phyloP scores from a whole-genome alignment of 2,113 vertebrate species.

The Brachionichthys hirsutus region DNA sequence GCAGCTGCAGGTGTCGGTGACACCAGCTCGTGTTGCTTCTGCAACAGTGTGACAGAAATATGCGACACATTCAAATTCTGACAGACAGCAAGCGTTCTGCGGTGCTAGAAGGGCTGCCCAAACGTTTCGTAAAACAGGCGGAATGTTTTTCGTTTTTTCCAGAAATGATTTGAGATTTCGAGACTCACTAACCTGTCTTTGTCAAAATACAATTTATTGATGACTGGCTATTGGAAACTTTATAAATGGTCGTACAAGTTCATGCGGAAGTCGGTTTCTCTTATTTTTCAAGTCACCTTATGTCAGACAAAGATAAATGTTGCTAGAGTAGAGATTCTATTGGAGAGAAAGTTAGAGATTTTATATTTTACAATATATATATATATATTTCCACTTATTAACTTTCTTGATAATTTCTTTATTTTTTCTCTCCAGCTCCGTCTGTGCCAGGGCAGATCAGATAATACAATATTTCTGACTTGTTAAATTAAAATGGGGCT shows the following conservation, averaged over 20 bases:
- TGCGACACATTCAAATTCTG: neutral
- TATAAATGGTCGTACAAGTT: neutral
- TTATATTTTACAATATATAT: too few species aligned
- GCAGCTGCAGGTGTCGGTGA: constrained; percentile 8
- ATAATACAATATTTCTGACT: constrained; percentile 5
- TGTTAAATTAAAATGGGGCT: constrained; percentile 8
- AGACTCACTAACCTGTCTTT: neutral
- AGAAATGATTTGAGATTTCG: too few species aligned
- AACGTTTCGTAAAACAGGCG: too few species aligned
- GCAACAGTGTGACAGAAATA: neutral
- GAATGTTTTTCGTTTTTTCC: too few species aligned
- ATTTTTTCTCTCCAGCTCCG: neutral
- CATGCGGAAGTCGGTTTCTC: neutral
- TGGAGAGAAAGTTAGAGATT: too few species aligned
- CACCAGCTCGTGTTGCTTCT: constrained; percentile 24
- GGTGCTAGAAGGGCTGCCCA: neutral
- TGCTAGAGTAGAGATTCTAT: too few species aligned
- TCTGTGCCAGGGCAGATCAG: neutral
- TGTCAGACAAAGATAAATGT: neutral
- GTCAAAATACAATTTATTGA: too few species aligned
- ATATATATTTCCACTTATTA: too few species aligned
- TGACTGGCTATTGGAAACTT: too few species aligned
- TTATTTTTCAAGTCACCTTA: neutral
- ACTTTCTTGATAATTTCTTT: constrained; percentile 24
- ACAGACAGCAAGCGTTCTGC: neutral